phyloP scores from a whole-genome alignment of 2,888 invertebrate species.

The Anticlea derivata region DNA sequence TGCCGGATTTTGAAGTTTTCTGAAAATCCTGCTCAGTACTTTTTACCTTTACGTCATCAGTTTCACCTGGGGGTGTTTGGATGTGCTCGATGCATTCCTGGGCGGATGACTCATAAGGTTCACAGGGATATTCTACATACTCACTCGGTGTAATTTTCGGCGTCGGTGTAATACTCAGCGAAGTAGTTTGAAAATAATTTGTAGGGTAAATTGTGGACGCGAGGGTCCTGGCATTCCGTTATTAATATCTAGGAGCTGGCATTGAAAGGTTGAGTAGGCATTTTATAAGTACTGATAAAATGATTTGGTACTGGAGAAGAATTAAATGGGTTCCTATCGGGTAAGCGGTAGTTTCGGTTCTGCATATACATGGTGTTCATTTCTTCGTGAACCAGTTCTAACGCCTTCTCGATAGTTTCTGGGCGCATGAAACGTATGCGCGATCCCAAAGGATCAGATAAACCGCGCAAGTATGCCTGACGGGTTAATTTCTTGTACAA shows the following conservation, averaged over 20 bases:
- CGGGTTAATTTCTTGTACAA: conserved; percentile 37
- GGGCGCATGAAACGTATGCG: conserved; percentile 42
- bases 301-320: too few species aligned
- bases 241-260: too few species aligned
- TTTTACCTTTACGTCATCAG: too few species aligned
- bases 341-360: conserved; percentile 15
- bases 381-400: conserved; percentile 39
- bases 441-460: conserved; percentile 36
- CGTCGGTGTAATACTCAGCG: too few species aligned
- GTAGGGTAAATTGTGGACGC: too few species aligned
- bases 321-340: not conserved
- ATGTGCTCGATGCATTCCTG: too few species aligned
- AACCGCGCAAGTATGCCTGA: conserved; percentile 35
- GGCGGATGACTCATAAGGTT: too few species aligned
- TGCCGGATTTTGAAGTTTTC: conserved; percentile 5
- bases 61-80: not conserved
- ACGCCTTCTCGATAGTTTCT: conserved; percentile 33
- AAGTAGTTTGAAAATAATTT: too few species aligned
- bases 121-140: too few species aligned
- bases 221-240: too few species aligned
- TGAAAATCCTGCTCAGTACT: conserved; percentile 33
- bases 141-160: too few species aligned
- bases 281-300: too few species aligned
- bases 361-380: conserved; percentile 36
- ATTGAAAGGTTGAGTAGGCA: not conserved